Conservation (phyloP, 2,113 vertebrate genomes). For the Xiphophorus couchianus region DNA sequence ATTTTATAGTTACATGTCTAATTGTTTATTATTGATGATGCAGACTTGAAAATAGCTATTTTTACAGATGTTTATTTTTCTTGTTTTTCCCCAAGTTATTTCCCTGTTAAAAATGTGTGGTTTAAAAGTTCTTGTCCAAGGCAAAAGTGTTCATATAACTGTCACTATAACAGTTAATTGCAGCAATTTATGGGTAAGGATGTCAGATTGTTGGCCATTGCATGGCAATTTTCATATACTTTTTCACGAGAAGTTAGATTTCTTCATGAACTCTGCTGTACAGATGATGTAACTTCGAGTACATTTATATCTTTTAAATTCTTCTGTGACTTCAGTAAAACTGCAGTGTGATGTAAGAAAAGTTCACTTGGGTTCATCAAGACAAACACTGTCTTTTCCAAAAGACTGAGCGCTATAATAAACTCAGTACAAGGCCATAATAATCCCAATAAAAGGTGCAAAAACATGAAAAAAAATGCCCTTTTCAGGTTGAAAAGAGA, state of each 20-base stretch:
- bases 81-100: not conserved
- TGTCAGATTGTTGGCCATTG: not conserved
- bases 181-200: not conserved
- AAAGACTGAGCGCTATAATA: constrained; percentile 18
- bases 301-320: not conserved
- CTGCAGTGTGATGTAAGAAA: not conserved
- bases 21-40: not conserved
- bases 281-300: not conserved
- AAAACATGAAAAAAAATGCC: not conserved
- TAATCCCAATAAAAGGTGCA: not conserved
- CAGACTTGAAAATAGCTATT: not conserved
- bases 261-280: too few relatives aligned
- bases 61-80: too few relatives aligned
- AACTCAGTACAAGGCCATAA: constrained; percentile 6
- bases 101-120: too few relatives aligned
- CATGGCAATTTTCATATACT: not conserved
- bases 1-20: not conserved
- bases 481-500: constrained; percentile 28
- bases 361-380: constrained; percentile 20
- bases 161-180: not conserved
- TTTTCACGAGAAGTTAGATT: not conserved
- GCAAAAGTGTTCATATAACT: too few relatives aligned
- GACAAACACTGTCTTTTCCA: constrained; percentile 17
- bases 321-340: not conserved
- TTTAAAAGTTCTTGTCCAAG: too few relatives aligned